Percentiles rank a stretch among this genome's conserved stretches.
Evolutionary conservation across 2,113 vertebrate species (phyloP).

Genomic region (Dromas ardeola): DNA sequence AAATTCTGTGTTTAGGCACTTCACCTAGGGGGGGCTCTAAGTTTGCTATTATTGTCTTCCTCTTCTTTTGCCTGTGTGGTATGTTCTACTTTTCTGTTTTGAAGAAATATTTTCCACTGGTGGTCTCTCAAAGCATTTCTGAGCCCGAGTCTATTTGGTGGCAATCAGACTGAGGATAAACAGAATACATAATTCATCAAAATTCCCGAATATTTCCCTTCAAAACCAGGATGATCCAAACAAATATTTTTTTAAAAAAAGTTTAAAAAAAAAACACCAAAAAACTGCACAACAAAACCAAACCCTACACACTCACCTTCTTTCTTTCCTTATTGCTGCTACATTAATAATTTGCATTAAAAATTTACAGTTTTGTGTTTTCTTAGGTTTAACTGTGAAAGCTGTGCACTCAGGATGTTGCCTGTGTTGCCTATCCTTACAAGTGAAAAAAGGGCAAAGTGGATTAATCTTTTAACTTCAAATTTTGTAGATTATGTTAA

Average conservation of each 20-base stretch:
- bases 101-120: not conserved
- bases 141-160: not conserved
- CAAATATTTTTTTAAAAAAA: not conserved
- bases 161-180: not conserved
- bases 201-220: not conserved
- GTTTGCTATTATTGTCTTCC: not conserved
- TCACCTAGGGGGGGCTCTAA: accelerated
- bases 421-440: not conserved
- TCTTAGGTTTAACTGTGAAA: not conserved
- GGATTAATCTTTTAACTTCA: not conserved
- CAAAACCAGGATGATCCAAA: not conserved
- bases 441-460: not conserved
- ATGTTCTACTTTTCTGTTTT: not conserved
- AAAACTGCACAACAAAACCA: not conserved
- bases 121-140: not conserved
- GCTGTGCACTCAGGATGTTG: not conserved
- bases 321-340: not conserved
- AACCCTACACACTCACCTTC: accelerated
- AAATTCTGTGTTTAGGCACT: not conserved
- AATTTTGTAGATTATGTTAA: not conserved
- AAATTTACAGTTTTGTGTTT: not conserved
- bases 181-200: not conserved
- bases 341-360: not conserved
- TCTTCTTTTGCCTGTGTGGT: not conserved
- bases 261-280: too few relatives aligned